Percentiles rank a stretch among this genome's conserved stretches.
phyloP scores from a whole-genome alignment of 2,797 vertebrate species.

The Tapirus indicus region DNA sequence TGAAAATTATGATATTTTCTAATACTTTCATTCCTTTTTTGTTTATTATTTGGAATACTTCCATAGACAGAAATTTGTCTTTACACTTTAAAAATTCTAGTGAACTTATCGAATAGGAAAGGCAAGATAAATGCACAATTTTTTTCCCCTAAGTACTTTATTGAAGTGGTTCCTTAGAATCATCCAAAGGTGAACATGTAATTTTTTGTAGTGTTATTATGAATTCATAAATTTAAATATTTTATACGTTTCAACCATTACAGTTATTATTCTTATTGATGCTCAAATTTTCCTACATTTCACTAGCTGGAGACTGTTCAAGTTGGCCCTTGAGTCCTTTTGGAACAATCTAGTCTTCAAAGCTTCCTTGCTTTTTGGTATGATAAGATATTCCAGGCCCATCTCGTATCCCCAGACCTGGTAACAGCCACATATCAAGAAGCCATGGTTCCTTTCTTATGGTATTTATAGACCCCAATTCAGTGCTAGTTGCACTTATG shows the following conservation, averaged over 20 bases:
- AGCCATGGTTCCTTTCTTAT: not conserved
- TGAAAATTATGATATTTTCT: constrained; percentile 25
- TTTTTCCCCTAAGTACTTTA: not conserved
- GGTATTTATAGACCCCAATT: not conserved
- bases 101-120: not conserved
- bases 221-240: not conserved
- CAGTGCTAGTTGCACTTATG: not conserved
- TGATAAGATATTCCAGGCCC: not conserved
- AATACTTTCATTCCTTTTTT: not conserved
- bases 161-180: not conserved
- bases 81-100: not conserved
- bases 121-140: not conserved
- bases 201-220: not conserved
- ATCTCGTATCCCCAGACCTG: not conserved
- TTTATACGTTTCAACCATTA: not conserved
- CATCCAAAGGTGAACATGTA: not conserved
- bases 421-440: not conserved
- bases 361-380: not conserved
- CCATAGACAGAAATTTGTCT: not conserved
- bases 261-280: not conserved
- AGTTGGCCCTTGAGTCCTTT: not conserved
- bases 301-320: not conserved
- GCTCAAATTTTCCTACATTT: not conserved
- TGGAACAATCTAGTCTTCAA: not conserved
- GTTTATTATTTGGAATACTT: not conserved